Conservation (phyloP, 2,888 invertebrate species). For the Nephrotoma appendiculata region DNA sequence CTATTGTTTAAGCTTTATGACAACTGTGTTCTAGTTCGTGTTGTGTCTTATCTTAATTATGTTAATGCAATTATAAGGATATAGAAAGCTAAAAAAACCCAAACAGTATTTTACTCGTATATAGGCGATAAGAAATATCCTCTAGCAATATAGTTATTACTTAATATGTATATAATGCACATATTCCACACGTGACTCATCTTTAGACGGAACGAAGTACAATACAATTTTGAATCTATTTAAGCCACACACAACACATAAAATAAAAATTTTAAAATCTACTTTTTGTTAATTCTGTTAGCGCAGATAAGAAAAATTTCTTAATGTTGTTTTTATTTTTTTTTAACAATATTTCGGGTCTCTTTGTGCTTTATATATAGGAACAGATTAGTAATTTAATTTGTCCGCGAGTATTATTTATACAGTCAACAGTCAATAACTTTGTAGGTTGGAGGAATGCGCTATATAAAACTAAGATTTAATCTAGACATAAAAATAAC, state of each 20-base stretch:
- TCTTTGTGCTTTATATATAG: neutral
- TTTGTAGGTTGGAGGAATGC: neutral
- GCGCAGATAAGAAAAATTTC: neutral
- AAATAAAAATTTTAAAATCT: neutral
- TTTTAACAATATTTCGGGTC: neutral
- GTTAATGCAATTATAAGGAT: neutral
- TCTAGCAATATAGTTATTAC: neutral
- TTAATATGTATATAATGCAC: neutral
- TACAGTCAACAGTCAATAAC: neutral
- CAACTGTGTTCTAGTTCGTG: neutral
- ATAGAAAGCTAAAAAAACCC: neutral
- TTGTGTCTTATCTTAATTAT: neutral
- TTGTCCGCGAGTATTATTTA: neutral
- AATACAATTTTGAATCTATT: neutral
- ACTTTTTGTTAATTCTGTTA: neutral
- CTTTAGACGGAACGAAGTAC: neutral
- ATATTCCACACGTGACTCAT: neutral
- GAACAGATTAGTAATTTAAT: neutral
- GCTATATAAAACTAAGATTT: neutral
- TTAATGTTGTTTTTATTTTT: neutral
- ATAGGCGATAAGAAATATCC: neutral
- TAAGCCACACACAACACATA: neutral
- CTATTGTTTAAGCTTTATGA: neutral
- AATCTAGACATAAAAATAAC: neutral
- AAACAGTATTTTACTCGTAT: neutral